Base-by-base conservation (phyloP, 2,888 invertebrate species). In the Caenorhabditis becei region DNA sequence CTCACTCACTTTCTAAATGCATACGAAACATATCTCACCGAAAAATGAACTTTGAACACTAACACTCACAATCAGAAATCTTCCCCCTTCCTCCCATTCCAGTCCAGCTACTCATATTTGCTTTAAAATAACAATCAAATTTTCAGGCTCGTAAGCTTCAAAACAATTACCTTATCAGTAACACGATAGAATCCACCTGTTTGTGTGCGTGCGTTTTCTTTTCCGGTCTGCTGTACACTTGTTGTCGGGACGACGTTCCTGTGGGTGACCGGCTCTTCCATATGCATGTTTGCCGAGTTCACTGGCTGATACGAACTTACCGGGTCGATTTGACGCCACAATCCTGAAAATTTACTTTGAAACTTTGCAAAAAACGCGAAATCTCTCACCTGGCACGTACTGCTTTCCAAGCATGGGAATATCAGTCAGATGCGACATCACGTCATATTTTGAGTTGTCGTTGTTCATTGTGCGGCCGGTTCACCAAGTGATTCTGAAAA, bases 381-480 rank as follows among this genome's bases (percentile, higher is more conserved):
- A 28, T 62, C 35, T 11, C 41, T 44, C 20, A 80, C 80, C 70
- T 70, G 80, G 80, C 0, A 80, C 80, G 51, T 75, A 80, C 23
- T 75, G 70, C 41, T 65, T 70, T 16, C 80, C 80, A 11, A 80
- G 66, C 56, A 80, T 26, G 23, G 80, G 80, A 56, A 80, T 80
- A 20, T 80, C 80, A 0, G 58, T 70, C 3, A 80, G 59, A 61
- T 80, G 80, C 0, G 61, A 20, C 35, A 70, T 18, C 1, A 80
- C 47, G n/a, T 80, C 80, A n/a, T 24, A 80, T 14, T 51, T 70
- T 2, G 35, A 16, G 16, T 80, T 72, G 16, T 53, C 53, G 10
- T 63, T 59, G 23, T 51, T 61, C 59, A 66, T 44, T 1, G 20
- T 32, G 44, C 26, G 56, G 44, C 32, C 26, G 56, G 20, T 49